Conservation (phyloP, 2,888 invertebrate species). For the Apomyelois bistriatella region DNA sequence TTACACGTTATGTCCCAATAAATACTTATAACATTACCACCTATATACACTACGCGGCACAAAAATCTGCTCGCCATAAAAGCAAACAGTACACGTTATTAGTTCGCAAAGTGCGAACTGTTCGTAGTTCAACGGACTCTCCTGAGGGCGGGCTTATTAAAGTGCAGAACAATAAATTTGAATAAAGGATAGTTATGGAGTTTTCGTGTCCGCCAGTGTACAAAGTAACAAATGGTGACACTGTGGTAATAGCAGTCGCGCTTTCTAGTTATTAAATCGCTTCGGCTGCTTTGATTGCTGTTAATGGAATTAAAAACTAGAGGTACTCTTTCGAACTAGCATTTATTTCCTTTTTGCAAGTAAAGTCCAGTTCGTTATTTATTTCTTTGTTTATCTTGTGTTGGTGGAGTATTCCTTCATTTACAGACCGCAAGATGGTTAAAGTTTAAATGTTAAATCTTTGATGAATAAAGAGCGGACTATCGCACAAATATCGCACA, state of each 20-base stretch:
- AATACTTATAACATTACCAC: neutral
- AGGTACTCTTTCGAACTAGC: neutral
- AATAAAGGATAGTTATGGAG: conserved; percentile 74
- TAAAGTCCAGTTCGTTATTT: no score
- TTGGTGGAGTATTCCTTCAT: no score
- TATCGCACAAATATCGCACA: no score
- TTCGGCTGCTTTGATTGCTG: neutral
- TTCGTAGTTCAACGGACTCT: conserved; percentile 44
- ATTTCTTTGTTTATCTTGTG: no score
- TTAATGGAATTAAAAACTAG: conserved; percentile 6
- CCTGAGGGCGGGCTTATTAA: conserved; percentile 54
- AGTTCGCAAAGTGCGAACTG: conserved; percentile 39
- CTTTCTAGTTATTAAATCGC: conserved; percentile 7
- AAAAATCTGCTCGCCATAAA: conserved; percentile 22
- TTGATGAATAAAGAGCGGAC: no score
- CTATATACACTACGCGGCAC: conserved; percentile 16
- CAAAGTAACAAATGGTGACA: conserved; percentile 22
- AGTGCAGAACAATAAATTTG: conserved; percentile 70
- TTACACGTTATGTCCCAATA: neutral
- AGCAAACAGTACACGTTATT: conserved; percentile 21
- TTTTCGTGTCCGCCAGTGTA: conserved; percentile 60
- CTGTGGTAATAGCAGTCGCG: neutral
- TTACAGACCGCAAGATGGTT: no score
- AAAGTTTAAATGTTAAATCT: no score
- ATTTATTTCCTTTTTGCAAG: no score